Conservation (phyloP, 1,140 invertebrate genomes). For the Centruroides vittatus region DNA sequence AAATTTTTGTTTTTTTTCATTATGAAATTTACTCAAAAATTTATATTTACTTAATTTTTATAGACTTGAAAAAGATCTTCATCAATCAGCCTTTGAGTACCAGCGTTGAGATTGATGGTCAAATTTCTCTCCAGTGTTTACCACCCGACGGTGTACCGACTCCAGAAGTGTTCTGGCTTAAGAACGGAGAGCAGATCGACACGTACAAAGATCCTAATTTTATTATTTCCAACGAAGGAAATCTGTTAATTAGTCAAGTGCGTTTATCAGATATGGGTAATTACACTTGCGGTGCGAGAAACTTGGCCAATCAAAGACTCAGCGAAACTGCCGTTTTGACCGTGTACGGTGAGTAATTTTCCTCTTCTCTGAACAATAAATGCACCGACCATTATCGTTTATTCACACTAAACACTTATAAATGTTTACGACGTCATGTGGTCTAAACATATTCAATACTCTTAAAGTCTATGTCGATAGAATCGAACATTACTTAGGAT, state of each 20-base stretch:
- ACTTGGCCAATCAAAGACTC: conserved; percentile 68
- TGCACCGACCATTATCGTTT: too few relatives aligned
- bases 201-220: conserved; percentile 24
- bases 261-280: conserved; percentile 78
- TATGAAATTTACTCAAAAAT: too few relatives aligned
- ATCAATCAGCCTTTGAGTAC: conserved; percentile 51
- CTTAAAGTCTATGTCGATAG: too few relatives aligned
- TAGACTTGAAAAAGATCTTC: conserved; percentile 38
- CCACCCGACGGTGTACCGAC: conserved; percentile 72
- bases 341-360: conserved; percentile 68
- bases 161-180: conserved; percentile 66
- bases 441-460: too few relatives aligned
- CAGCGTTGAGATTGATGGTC: conserved; percentile 65
- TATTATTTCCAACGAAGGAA: conserved; percentile 54
- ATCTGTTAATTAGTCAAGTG: conserved; percentile 76
- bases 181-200: conserved; percentile 51
- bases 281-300: conserved; percentile 92
- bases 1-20: too few relatives aligned
- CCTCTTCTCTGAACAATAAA: too few relatives aligned
- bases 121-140: conserved; percentile 75
- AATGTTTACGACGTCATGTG: too few relatives aligned
- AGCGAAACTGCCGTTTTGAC: conserved; percentile 74
- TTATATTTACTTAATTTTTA: too few relatives aligned
- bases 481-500: too few relatives aligned
- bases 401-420: too few relatives aligned